phyloP scores from a whole-genome alignment of 2,113 vertebrate genomes.

The Myotis davidii region DNA sequence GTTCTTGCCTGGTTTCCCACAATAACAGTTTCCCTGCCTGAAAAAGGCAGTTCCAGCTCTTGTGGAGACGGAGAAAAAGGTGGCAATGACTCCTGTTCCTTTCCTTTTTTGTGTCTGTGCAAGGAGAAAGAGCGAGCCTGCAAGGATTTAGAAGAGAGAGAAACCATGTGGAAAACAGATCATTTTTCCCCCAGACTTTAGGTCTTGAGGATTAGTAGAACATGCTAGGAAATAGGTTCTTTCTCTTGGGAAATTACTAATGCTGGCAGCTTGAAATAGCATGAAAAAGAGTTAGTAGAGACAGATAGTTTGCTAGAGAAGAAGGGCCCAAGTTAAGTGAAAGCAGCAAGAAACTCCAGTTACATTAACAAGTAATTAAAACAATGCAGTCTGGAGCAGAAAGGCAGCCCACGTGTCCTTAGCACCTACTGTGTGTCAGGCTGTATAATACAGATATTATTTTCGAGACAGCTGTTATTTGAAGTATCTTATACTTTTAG shows the following conservation, averaged over 20 bases:
- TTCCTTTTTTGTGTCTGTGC: background rate
- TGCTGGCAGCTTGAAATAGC: slow-evolving; percentile 45
- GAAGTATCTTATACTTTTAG: background rate
- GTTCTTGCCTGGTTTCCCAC: background rate
- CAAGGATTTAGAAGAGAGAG: background rate
- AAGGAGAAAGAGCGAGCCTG: background rate
- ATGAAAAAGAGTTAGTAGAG: background rate
- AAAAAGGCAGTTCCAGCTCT: background rate
- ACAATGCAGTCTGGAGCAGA: background rate
- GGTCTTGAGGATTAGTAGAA: slow-evolving; percentile 33
- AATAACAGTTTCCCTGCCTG: background rate
- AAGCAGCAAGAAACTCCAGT: background rate
- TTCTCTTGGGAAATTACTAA: slow-evolving; percentile 59
- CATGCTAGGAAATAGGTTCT: slow-evolving; percentile 55
- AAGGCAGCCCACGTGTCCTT: background rate
- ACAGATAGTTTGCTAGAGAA: background rate
- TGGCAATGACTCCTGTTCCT: background rate
- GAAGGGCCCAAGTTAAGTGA: background rate
- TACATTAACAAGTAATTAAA: background rate
- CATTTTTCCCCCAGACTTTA: background rate
- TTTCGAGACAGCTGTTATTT: slow-evolving; percentile 12
- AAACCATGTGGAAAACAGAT: slow-evolving; percentile 25
- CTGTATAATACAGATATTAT: background rate
- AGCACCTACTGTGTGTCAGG: background rate
- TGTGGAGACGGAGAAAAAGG: background rate